phyloP scores from a whole-genome alignment of 2,888 invertebrate genomes.

The Phymatocera aterrima region DNA sequence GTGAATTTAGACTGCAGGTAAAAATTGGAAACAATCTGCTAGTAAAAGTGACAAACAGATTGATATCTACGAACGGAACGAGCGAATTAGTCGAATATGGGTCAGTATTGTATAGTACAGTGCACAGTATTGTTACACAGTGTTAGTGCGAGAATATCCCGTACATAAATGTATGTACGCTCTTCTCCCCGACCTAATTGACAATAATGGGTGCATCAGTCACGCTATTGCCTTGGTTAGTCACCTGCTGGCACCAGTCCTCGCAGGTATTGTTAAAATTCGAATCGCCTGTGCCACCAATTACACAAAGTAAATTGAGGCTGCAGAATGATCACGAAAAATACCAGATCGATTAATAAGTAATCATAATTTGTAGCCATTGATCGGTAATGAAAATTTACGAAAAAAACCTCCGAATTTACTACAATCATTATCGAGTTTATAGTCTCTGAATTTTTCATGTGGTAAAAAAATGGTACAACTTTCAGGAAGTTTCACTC shows the following conservation, averaged over 20 bases:
- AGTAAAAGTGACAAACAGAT: slow-evolving; percentile 28
- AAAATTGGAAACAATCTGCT: background rate
- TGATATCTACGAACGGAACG: slow-evolving; percentile 2
- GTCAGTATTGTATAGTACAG: background rate
- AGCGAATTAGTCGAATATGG: slow-evolving; percentile 22
- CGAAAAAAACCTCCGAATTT: too few relatives aligned
- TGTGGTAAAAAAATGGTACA: too few relatives aligned
- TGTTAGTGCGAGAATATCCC: background rate
- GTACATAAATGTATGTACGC: background rate
- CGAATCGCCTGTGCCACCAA: background rate
- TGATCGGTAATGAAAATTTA: too few relatives aligned
- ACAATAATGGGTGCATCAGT: slow-evolving; percentile 35
- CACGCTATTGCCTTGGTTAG: slow-evolving; percentile 19
- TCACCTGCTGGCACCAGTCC: slow-evolving; percentile 5
- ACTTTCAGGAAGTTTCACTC: background rate
- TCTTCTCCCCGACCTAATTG: slow-evolving; percentile 19
- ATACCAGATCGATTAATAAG: background rate
- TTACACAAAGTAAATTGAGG: background rate
- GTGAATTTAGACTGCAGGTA: background rate
- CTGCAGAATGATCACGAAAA: background rate
- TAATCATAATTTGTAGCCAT: too few relatives aligned
- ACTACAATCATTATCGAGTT: too few relatives aligned
- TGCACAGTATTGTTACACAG: background rate
- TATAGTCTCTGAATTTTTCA: background rate
- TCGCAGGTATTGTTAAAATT: background rate